phyloP scores from a whole-genome alignment of 2,113 vertebrate species.

The Cygnus atratus region DNA sequence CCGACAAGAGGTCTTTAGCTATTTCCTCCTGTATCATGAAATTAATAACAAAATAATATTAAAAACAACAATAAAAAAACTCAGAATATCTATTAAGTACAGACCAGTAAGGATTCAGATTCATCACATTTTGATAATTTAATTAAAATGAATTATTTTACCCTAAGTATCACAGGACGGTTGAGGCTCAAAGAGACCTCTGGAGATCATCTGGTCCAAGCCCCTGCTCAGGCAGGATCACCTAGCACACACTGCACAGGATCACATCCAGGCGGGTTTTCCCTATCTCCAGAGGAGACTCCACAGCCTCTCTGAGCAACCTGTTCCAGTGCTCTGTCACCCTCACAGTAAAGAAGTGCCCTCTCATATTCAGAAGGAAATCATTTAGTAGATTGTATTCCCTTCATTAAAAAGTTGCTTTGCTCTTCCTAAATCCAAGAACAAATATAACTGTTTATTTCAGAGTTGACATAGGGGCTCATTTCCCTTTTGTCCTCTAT shows the following conservation, averaged over 20 bases:
- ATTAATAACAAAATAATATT: not conserved
- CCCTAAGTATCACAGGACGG: not conserved
- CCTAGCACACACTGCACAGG: no score
- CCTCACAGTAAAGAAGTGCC: no score
- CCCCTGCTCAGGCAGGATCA: no score
- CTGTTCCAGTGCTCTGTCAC: no score
- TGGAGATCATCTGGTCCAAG: no score
- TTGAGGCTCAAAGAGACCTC: no score
- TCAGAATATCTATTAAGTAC: not conserved
- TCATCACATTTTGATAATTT: not conserved
- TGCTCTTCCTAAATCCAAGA: not conserved
- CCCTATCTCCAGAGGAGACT: no score
- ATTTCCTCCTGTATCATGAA: constrained; percentile 89
- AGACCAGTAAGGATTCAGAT: not conserved
- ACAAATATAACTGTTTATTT: not conserved
- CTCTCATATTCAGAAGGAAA: no score
- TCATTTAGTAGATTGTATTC: not conserved
- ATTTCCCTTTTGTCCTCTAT: not conserved
- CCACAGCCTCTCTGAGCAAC: no score
- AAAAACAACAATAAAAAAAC: not conserved
- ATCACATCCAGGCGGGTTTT: no score
- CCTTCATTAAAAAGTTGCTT: not conserved
- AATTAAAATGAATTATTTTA: not conserved
- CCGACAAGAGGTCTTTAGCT: constrained; percentile 96
- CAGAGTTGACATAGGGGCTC: not conserved